Base-by-base conservation (phyloP, 2,113 vertebrate genomes). In the Sebastes schlegelii region DNA sequence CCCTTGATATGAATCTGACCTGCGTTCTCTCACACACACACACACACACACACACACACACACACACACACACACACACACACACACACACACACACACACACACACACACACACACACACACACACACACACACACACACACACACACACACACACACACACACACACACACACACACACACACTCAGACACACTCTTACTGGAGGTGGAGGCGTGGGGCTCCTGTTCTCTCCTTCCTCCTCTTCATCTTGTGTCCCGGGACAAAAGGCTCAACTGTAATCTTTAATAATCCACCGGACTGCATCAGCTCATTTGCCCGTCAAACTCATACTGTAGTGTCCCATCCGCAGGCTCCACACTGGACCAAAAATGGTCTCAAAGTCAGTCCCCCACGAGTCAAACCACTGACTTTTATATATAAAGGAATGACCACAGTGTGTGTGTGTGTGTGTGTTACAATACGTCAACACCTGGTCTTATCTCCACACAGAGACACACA, bases 131-230 rank as follows among this genome's bases (percentile, higher is more conserved):
- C 21, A 71, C 21, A 23, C 26, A 45, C 65, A 65, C 40, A n/a
- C 45, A 63, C 21, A 71, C 21, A 23, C 26, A 45, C 65, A 65
- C 40, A n/a, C 45, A 63, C 21, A 71, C 21, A 23, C 26, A 45
- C 65, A 65, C 40, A n/a, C 63, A 58, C 60, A 55, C 74, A 52
- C 61, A n/a, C 61, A 65, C 52, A 64, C 73, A 70, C 72, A 72
- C 4, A 79, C 34, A 74, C 34, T 8, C 23, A 46, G 40, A 8
- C 4, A 26, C 54, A 51, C 51, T 43, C 52, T 99, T 98, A 99
- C 98, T 98, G 97, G 89, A 99, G 96, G 84, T 93, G 96, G 40
- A 99, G 97, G 68, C 95, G 93, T 0, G 96, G 96, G 43, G 96
- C 96, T 95, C 97, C 97, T 60, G 95, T 92, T 91, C 95, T 93